phyloP scores from a whole-genome alignment of 2,113 vertebrate species.

The Melanerpes aurifrons region DNA sequence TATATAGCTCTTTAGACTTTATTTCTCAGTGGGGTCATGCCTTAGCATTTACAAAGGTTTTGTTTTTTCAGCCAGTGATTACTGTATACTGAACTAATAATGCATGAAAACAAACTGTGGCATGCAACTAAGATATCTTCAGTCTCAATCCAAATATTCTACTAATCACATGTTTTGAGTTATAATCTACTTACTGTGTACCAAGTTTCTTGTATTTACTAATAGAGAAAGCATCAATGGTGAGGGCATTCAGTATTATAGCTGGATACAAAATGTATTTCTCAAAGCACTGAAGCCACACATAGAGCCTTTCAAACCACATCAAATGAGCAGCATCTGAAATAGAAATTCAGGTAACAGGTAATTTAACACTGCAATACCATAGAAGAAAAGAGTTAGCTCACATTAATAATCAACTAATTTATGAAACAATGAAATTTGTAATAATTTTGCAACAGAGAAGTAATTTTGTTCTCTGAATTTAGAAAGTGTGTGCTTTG shows the following conservation, averaged over 20 bases:
- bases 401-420: not conserved
- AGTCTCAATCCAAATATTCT: not conserved
- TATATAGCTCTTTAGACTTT: constrained; percentile 37
- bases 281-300: constrained; percentile 95
- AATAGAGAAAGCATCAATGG: constrained; percentile 92
- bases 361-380: not conserved
- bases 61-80: not conserved
- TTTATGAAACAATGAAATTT: not conserved
- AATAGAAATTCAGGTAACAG: constrained; percentile 59
- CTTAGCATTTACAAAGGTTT: not conserved
- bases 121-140: constrained; percentile 21
- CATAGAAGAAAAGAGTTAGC: not conserved
- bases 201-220: constrained; percentile 92
- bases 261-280: constrained; percentile 96
- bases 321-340: constrained; percentile 93
- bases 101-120: not conserved
- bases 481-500: not conserved
- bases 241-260: constrained; percentile 93
- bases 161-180: constrained; percentile 9
- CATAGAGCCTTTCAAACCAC: constrained; percentile 98
- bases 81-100: constrained; percentile 2
- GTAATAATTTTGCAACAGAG: not conserved
- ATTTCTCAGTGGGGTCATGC: constrained; percentile 14
- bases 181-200: constrained; percentile 88
- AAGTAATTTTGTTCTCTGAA: not conserved